Conservation (phyloP, 2,888 invertebrate genomes). For the Abrostola tripartita region DNA sequence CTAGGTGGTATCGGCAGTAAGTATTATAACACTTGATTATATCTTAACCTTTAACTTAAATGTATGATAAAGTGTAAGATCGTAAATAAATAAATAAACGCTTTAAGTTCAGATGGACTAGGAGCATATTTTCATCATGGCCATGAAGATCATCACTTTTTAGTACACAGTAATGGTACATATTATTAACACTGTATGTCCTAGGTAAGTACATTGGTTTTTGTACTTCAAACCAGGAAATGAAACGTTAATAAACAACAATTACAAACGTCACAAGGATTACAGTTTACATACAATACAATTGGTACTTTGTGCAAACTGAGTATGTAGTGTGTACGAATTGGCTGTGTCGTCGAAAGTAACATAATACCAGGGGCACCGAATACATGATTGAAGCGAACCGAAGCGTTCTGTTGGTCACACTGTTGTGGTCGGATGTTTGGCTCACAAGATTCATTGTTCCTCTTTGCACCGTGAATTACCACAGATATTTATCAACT, state of each 20-base stretch:
- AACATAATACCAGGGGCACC: constrained; percentile 11
- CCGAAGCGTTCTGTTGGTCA: constrained; percentile 27
- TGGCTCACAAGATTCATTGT: constrained; percentile 62
- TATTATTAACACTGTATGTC: too few relatives aligned
- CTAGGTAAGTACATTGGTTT: constrained; percentile 9
- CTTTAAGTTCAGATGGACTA: too few relatives aligned
- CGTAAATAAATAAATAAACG: too few relatives aligned
- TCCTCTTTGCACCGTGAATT: constrained; percentile 60
- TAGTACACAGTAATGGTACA: too few relatives aligned
- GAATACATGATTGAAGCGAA: constrained; percentile 10
- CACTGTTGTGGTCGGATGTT: constrained; percentile 58
- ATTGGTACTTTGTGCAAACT: constrained; percentile 14
- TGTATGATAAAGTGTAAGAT: too few relatives aligned
- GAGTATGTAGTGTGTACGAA: constrained; percentile 9
- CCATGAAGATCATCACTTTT: too few relatives aligned
- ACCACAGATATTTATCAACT: constrained; percentile 62
- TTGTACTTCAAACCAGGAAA: constrained; percentile 24
- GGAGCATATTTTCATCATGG: too few relatives aligned
- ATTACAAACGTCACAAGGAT: constrained; percentile 1
- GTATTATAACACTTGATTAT: too few relatives aligned
- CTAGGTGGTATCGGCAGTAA: background rate
- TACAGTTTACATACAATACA: constrained; percentile 12
- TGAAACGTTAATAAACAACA: constrained; percentile 24
- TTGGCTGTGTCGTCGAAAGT: constrained; percentile 7
- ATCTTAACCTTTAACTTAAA: too few relatives aligned